Percentiles rank a stretch among this genome's conserved stretches.
phyloP scores from a whole-genome alignment of 2,888 invertebrate genomes.

The Eurois occulta region DNA sequence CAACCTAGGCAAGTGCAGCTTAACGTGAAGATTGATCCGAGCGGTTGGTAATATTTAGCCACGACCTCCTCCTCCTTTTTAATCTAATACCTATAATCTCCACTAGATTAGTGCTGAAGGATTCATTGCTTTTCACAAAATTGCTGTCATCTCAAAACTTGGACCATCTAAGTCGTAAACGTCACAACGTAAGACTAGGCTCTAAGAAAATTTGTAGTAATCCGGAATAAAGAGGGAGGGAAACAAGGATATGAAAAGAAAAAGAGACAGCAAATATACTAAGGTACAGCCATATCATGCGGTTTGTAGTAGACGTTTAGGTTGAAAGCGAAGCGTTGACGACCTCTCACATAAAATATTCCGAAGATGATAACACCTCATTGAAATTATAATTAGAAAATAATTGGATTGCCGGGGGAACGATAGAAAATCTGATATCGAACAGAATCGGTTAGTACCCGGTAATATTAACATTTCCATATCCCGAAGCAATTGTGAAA shows the following conservation, averaged over 20 bases:
- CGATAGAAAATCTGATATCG: conserved; percentile 26
- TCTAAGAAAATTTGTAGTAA: conserved; percentile 65
- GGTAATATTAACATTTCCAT: conserved; percentile 24
- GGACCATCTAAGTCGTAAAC: conserved; percentile 63
- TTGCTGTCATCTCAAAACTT: conserved; percentile 28
- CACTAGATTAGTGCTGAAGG: background rate
- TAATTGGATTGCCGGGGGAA: conserved; percentile 57
- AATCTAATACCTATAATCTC: background rate
- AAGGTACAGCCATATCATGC: conserved; percentile 10
- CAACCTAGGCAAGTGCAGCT: too few relatives aligned
- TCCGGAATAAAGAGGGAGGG: conserved; percentile 59
- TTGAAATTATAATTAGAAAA: conserved; percentile 65
- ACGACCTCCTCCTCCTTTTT: too few relatives aligned
- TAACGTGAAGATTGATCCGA: too few relatives aligned
- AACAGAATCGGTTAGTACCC: conserved; percentile 41
- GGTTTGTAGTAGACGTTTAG: conserved; percentile 36
- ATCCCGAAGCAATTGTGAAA: conserved; percentile 3
- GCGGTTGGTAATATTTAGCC: too few relatives aligned
- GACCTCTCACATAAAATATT: conserved; percentile 48
- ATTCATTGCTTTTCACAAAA: background rate
- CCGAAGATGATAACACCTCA: conserved; percentile 52
- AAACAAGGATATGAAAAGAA: conserved; percentile 10
- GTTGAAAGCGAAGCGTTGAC: conserved; percentile 25
- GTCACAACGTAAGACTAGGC: conserved; percentile 59
- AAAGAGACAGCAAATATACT: conserved; percentile 42